A percentile compares a stretch with the other conserved stretches of the same genome.
These are phyloP conservation scores for Clavelina lepadiformis DNA, from an alignment of 23 tunicate species.

Conservation along the genomic window DNA sequence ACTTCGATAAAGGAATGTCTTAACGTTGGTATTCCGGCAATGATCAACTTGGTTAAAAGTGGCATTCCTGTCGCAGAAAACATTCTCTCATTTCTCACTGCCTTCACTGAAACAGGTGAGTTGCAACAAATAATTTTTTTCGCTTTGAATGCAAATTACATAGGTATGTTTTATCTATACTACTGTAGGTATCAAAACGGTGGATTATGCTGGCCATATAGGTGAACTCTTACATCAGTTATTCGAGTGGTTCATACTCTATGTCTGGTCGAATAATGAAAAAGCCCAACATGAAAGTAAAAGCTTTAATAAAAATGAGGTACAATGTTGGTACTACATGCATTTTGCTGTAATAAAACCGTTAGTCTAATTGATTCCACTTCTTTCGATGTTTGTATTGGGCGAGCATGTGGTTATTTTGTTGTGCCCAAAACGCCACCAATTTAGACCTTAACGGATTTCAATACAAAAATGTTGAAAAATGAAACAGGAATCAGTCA, in stretches of 20 bases:
- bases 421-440: no score
- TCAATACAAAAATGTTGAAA: no score
- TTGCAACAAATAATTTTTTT: no score
- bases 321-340: no score
- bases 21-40: background rate
- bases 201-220: constrained; percentile 1
- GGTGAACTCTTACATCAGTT: background rate
- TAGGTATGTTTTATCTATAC: background rate
- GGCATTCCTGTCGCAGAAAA: constrained; percentile 29
- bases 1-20: background rate
- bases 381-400: no score
- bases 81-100: constrained; percentile 12
- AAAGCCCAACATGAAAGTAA: background rate
- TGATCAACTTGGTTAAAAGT: background rate
- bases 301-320: no score
- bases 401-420: no score
- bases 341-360: no score
- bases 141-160: background rate
- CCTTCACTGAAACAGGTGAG: constrained; percentile 34
- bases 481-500: no score
- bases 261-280: constrained; percentile 3
- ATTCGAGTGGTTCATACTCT: background rate
- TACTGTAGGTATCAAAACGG: constrained; percentile 19
- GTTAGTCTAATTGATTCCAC: no score
- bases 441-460: no score